These are phyloP conservation scores for Chaenodraco wilsoni DNA, from an alignment of 2,797 vertebrate genomes.

Conservation along the genomic window DNA sequence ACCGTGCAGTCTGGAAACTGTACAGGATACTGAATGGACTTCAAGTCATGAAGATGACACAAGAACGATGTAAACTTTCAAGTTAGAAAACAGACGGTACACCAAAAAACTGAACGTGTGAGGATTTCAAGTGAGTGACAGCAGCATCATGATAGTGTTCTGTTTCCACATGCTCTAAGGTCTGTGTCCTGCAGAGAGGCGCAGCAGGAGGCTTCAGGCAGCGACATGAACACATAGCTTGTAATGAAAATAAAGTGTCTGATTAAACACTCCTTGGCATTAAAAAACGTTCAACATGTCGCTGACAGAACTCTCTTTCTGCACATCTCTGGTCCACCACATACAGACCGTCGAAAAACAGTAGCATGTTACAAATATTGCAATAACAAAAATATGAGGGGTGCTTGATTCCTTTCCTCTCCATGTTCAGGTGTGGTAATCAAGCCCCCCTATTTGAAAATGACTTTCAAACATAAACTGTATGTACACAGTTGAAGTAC, in stretches of 20 bases:
- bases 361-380: conserved; percentile 65
- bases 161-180: conserved; percentile 78
- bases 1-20: conserved; percentile 71
- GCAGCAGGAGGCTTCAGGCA: conserved; percentile 17
- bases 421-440: conserved; percentile 34
- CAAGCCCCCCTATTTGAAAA: conserved; percentile 55
- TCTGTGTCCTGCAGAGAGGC: conserved; percentile 55
- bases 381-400: conserved; percentile 63
- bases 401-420: conserved; percentile 41
- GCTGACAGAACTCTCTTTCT: conserved; percentile 36
- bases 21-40: conserved; percentile 58
- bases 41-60: conserved; percentile 13
- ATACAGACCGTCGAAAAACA: conserved; percentile 75
- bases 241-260: conserved; percentile 10
- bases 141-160: conserved; percentile 72
- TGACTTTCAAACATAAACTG: conserved; percentile 43
- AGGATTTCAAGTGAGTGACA: conserved; percentile 68
- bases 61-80: not conserved
- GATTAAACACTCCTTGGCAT: conserved; percentile 58
- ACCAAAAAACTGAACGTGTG: conserved; percentile 37
- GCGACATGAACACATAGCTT: not conserved
- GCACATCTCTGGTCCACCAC: conserved; percentile 45
- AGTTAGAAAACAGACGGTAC: conserved; percentile 46
- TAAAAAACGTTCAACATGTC: conserved; percentile 6
- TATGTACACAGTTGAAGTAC: conserved; percentile 64